Base-by-base conservation (phyloP, 2,113 vertebrate species). In the Plecotus auritus region DNA sequence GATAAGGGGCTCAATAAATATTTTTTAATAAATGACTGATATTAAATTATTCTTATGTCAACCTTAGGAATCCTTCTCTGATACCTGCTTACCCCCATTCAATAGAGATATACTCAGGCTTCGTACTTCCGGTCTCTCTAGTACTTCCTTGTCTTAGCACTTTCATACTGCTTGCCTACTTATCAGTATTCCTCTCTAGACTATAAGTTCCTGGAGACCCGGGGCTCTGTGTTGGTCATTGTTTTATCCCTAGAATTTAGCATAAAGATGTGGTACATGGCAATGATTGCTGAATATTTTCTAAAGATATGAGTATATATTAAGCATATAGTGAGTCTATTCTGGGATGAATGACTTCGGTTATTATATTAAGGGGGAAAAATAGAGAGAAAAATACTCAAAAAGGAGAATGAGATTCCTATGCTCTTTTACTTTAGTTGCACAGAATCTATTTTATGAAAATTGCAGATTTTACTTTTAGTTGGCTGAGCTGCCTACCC, bases 401-500 rank as follows among this genome's bases (percentile, higher is more conserved):
- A 2, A 81, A 82, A 77, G 16, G n/a, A 93, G 28, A 87, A 35
- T 5, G 61, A 69, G 45, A 83, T 86, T 37, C n/a, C 26, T 45
- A 40, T 26, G 49, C 6, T 61, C 26, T 26, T 16, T 84, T 81
- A 22, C 72, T 96, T 94, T 69, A 45, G 73, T 93, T 80, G 47
- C 87, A 74, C 16, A 77, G 26, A 54, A 26, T 45, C 37, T 89
- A 51, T 45, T 67, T 84, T 70, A 96, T 42, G 28, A 87, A 84
- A 85, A 87, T 80, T 69, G 35, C 86, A 91, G 84, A 56, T 54
- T 88, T 88, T 85, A 82, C 67, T 74, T 92, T 90, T 30, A 81
- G 80, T 95, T 92, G 84, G 23, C 59, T 35, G 42, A 95, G 54
- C 18, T 90, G 10, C 81, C 84, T 95, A 78, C n/a, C 74, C 59